phyloP scores from a whole-genome alignment of 2,888 invertebrate genomes.

The Spilosoma lubricipeda region DNA sequence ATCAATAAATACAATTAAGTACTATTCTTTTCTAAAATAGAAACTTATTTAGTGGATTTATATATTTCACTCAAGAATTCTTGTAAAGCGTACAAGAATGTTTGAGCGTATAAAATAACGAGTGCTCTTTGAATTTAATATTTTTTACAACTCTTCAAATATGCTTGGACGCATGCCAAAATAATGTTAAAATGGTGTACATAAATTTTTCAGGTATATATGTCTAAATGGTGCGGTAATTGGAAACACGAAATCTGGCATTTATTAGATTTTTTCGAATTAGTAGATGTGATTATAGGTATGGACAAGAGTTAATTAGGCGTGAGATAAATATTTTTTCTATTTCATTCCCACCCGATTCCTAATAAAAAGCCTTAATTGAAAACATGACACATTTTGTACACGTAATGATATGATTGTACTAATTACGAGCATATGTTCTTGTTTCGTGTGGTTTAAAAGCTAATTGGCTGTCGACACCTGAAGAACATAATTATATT shows the following conservation, averaged over 20 bases:
- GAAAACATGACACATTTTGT: background rate
- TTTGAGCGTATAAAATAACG: slow-evolving; percentile 9
- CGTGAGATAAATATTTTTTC: background rate
- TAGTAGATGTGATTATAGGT: background rate
- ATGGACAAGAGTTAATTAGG: background rate
- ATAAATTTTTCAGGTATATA: background rate
- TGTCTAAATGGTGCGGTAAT: background rate
- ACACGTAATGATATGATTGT: slow-evolving; percentile 46
- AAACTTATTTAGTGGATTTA: slow-evolving; percentile 21
- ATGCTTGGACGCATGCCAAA: background rate
- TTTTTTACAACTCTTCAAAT: background rate
- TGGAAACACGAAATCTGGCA: background rate
- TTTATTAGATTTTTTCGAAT: background rate
- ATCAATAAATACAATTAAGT: slow-evolving; percentile 9
- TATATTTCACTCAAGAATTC: background rate
- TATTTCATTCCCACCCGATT: background rate
- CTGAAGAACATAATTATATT: slow-evolving; percentile 25
- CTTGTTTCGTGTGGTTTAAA: slow-evolving; percentile 18
- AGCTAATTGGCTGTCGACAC: slow-evolving; percentile 17
- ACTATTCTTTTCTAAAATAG: slow-evolving; percentile 2
- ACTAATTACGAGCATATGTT: slow-evolving; percentile 28
- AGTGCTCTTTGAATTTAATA: slow-evolving; percentile 6
- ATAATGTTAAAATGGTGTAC: background rate
- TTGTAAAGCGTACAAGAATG: slow-evolving; percentile 25
- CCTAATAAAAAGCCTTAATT: background rate